Base-by-base conservation (phyloP, 1,140 invertebrate species). In the Drosophila chauvacae region DNA sequence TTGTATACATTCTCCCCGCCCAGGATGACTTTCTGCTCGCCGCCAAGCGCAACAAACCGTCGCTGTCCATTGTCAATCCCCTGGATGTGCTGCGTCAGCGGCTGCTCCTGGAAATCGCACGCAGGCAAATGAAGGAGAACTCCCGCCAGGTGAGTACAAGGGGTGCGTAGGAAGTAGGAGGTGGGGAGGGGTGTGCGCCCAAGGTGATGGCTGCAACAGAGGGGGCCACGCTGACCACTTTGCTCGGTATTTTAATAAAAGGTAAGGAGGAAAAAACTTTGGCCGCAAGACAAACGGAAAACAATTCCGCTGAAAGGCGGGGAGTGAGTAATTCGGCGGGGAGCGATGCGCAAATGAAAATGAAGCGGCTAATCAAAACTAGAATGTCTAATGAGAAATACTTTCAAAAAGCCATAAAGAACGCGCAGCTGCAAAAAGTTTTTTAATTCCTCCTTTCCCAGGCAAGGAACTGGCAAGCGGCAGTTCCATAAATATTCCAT, bases 41-140 rank as follows among this genome's bases (percentile, higher is more conserved):
- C 57, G 72, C 63, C 62, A 94, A 94, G 82, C 94, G 94, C 73
- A 94, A 94, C 91, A 94, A 94, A 91, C 95, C 95, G 33, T 96
- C 96, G 45, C 93, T 97, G 44, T 96, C 96, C 48, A 96, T 97
- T 91, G 96, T 96, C 80, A 96, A 96, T 93, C 96, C 96, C 10
- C 93, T 96, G 94, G 96, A 96, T 91, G 95, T 96, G 37, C 94
- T 97, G 4, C 94, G 96, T 56, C 95, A 96, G 91, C 93, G 96
- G 78, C 93, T 97, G 62, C 92, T 96, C 41, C 92, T 96, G 57
- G 96, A 96, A 93, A 95, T 96, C 55, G 95, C 95, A 28, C 94
- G 96, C 81, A 95, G 96, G 87, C 94, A 96, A 91, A 95, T 95
- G 93, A 94, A 95, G 68, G 94, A 96, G 87, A 94, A 93, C 84